Percentiles rank a stretch among this genome's conserved stretches.
Conservation (phyloP, 2,797 vertebrate genomes). For the Chelidonichthys spinosus region DNA sequence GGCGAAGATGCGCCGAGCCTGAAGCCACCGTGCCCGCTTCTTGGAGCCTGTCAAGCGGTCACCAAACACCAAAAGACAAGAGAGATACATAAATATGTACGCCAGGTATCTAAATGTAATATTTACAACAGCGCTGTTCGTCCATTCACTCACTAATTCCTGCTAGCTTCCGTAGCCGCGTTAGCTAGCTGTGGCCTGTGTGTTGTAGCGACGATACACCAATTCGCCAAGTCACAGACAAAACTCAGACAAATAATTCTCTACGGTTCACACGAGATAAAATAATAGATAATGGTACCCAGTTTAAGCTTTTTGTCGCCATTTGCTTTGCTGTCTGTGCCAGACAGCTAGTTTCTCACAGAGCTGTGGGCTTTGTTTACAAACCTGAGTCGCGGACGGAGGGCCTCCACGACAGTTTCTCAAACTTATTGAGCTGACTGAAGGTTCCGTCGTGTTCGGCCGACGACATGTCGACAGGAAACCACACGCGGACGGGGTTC, state of each 20-base stretch:
- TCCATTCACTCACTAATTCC: neutral
- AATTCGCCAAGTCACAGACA: neutral
- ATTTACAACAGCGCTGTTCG: neutral
- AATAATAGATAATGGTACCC: rapidly evolving
- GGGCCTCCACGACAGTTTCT: slow-evolving; percentile 90
- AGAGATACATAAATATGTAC: neutral
- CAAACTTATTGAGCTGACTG: slow-evolving; percentile 90
- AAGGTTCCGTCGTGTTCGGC: slow-evolving; percentile 59
- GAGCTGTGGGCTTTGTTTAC: slow-evolving; percentile 68
- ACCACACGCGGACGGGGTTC: slow-evolving; percentile 8
- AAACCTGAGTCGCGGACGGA: slow-evolving; percentile 88
- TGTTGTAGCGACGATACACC: neutral
- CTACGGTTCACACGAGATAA: neutral
- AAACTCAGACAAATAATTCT: neutral
- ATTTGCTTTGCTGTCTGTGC: neutral
- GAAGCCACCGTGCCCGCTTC: slow-evolving; percentile 87
- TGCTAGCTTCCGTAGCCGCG: slow-evolving; percentile 67
- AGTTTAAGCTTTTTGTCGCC: rapidly evolving
- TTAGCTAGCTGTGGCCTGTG: slow-evolving; percentile 53
- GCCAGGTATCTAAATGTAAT: neutral
- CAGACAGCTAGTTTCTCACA: neutral
- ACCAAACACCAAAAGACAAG: slow-evolving; percentile 7
- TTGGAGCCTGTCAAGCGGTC: slow-evolving; percentile 83
- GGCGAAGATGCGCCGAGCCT: slow-evolving; percentile 88
- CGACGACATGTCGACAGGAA: slow-evolving; percentile 66